phyloP scores from a whole-genome alignment of 2,113 vertebrate species.

The Ictalurus punctatus region DNA sequence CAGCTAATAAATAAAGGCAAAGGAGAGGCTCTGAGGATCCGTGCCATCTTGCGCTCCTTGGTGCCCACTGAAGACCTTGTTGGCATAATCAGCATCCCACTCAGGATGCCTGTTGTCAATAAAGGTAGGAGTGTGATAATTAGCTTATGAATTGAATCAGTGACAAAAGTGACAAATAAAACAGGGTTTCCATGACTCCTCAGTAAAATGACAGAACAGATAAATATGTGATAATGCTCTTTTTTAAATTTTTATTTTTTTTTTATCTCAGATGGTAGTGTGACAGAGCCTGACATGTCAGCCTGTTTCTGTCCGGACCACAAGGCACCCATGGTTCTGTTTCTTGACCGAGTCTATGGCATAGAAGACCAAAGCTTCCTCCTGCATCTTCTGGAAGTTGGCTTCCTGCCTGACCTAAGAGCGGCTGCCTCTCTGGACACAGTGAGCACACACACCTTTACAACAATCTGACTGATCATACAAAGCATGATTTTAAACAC shows the following conservation, averaged over 20 bases:
- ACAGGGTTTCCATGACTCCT: background rate
- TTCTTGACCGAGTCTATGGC: constrained; percentile 95
- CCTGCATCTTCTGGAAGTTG: constrained; percentile 93
- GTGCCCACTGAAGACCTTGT: constrained; percentile 96
- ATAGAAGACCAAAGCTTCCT: constrained; percentile 94
- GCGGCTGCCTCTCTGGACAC: constrained; percentile 92
- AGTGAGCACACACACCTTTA: constrained; percentile 69
- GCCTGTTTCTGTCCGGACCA: constrained; percentile 96
- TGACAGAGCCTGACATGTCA: constrained; percentile 92
- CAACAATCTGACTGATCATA: background rate
- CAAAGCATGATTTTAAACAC: background rate
- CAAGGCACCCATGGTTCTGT: constrained; percentile 97
- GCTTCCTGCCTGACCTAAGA: constrained; percentile 93
- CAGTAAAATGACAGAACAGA: background rate
- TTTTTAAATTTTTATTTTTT: background rate
- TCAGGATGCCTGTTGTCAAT: constrained; percentile 88
- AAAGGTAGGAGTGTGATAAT: constrained; percentile 79
- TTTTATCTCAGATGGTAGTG: constrained; percentile 80
- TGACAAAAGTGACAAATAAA: background rate
- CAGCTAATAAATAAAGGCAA: constrained; percentile 98
- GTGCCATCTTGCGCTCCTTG: constrained; percentile 95
- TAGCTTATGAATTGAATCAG: background rate
- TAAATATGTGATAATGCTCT: background rate
- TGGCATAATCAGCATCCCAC: constrained; percentile 95
- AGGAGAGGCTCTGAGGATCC: constrained; percentile 95